Base-by-base conservation (phyloP, 2,888 invertebrate species). In the Drosophila pseudotakahashii region DNA sequence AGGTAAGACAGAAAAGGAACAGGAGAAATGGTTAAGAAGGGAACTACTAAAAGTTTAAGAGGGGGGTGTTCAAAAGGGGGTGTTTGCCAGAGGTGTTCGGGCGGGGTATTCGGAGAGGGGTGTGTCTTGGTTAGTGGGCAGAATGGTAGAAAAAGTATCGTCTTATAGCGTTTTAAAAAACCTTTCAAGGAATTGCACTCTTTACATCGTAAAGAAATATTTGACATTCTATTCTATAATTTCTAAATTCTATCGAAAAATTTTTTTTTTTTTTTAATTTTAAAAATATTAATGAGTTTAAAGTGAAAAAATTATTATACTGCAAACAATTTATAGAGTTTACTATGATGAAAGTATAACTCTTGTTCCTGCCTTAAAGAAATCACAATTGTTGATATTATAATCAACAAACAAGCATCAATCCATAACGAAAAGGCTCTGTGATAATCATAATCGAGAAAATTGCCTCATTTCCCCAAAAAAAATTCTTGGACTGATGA, bases 21-120 rank as follows among this genome's bases (percentile, higher is more conserved):
- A 34, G 51, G 19, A 39, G 58, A 63, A 44, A 54, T 51, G 44
- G 37, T 26, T 32, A 16, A 53, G 52, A 13, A 62, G 47, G 23
- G 19, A 60, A 60, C 41, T 44, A 42, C 48, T 45, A 45, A 57
- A 51, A 51, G 39, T 10, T 69, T 59, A 50, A 52, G 32, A 44
- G 50, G 41, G 41, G 37, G 32, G 30, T 41, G 13, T 9, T 10
- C 16, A 34, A 16, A 48, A n/a, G 39, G 37, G 23, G 23, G 26
- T 47, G 5, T 7, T 32, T 30, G 45, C 7, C 45, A 26, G n/a
- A n/a, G 45, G 26, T n/a, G 45, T 11, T 26, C 9, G 26, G 9
- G 26, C 9, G 26, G 14, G 30, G n/a, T 5, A 4, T 30, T 47
- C 6, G 19, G 19, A 14, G 7, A 10, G 11, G 42, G 37, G 5